Conservation (phyloP, 2,797 vertebrate genomes). For the Rhynchotus rufescens region DNA sequence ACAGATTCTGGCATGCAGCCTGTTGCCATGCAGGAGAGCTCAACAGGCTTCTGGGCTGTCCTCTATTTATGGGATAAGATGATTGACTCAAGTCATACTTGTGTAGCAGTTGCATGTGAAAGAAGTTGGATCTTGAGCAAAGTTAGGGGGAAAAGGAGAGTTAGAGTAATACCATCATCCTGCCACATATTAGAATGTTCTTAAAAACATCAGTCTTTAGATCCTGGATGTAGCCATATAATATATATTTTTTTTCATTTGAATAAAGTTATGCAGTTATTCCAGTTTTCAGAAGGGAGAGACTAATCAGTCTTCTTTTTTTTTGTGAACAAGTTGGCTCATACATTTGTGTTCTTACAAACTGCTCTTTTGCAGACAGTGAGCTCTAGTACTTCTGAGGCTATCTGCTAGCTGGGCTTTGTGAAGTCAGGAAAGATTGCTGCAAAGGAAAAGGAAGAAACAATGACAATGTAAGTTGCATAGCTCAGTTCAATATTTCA, state of each 20-base stretch:
- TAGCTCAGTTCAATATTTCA: conserved; percentile 15
- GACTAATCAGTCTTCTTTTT: neutral
- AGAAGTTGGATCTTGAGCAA: too few species aligned
- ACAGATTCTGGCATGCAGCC: too few species aligned
- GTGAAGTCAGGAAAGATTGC: neutral
- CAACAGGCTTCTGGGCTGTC: too few species aligned
- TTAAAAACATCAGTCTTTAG: neutral
- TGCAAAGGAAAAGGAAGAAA: neutral
- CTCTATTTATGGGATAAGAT: too few species aligned
- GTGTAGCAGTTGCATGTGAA: too few species aligned
- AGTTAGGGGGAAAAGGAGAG: too few species aligned
- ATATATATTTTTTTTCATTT: neutral
- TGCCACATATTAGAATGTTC: neutral
- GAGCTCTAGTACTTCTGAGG: neutral
- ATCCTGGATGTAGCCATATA: neutral
- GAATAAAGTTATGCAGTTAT: neutral
- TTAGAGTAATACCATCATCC: too few species aligned
- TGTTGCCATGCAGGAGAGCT: too few species aligned
- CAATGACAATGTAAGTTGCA: neutral
- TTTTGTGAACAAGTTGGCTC: neutral
- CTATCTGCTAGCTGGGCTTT: neutral
- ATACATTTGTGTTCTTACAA: neutral
- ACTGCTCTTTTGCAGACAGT: neutral
- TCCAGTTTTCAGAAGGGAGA: neutral
- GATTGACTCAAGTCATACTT: too few species aligned